Evolutionary conservation across 2,888 invertebrate genomes (phyloP).

Genomic region (Eumacrocentrus americanus): DNA sequence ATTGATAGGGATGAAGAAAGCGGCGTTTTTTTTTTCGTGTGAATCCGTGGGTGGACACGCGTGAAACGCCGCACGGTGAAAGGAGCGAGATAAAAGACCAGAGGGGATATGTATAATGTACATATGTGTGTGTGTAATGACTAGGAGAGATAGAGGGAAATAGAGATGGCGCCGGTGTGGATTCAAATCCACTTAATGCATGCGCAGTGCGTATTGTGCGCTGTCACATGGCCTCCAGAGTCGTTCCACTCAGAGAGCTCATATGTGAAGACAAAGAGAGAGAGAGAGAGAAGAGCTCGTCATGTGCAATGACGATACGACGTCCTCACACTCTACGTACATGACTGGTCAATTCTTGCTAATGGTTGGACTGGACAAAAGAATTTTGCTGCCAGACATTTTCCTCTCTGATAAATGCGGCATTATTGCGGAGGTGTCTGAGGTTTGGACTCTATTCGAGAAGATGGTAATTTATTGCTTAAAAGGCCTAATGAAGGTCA

Average conservation of each 20-base stretch:
- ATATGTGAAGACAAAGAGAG: background rate
- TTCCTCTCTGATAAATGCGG: too few relatives aligned
- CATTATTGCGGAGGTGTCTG: too few relatives aligned
- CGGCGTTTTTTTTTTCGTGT: too few relatives aligned
- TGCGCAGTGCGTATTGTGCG: conserved; percentile 28
- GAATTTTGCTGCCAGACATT: too few relatives aligned
- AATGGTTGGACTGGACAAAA: background rate
- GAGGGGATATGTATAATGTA: background rate
- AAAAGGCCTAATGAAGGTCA: background rate
- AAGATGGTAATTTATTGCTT: too few relatives aligned
- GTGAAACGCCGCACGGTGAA: too few relatives aligned
- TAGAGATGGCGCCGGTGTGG: conserved; percentile 33
- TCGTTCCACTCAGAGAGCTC: background rate
- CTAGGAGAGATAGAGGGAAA: background rate
- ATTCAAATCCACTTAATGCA: conserved; percentile 27
- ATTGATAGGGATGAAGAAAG: too few relatives aligned
- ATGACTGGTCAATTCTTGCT: background rate
- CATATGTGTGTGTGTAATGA: background rate
- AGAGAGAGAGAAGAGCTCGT: background rate
- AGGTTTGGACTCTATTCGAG: too few relatives aligned
- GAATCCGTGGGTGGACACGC: too few relatives aligned
- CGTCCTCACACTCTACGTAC: background rate
- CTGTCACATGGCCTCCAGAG: conserved; percentile 32
- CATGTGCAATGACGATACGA: background rate
- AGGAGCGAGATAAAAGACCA: conserved; percentile 4